These are phyloP conservation scores for Spodoptera litura DNA, from an alignment of 1,140 invertebrate genomes.

Conservation along the genomic window DNA sequence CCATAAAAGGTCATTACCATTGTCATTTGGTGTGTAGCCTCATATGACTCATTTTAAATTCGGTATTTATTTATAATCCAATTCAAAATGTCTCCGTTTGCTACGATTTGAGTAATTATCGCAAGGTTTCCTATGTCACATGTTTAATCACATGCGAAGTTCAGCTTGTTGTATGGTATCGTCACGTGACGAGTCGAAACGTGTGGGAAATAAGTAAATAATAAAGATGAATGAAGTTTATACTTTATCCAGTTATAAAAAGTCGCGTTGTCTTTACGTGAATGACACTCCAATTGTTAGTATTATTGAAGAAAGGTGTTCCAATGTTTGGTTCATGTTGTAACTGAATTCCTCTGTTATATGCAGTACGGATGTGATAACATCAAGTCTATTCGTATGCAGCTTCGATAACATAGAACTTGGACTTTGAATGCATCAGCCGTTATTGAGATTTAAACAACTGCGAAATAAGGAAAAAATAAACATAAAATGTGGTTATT, in stretches of 20 bases:
- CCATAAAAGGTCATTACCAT: constrained; percentile 17
- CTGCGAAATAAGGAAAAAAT: too few relatives aligned
- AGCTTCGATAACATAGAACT: too few relatives aligned
- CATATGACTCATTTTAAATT: constrained; percentile 13
- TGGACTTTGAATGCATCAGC: too few relatives aligned
- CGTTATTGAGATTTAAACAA: too few relatives aligned
- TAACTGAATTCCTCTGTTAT: too few relatives aligned
- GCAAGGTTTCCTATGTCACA: constrained; percentile 25
- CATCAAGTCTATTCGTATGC: too few relatives aligned
- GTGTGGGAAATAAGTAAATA: background rate
- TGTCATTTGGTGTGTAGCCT: background rate
- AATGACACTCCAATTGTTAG: background rate
- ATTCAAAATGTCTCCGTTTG: constrained; percentile 3
- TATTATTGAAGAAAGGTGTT: background rate
- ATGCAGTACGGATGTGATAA: too few relatives aligned
- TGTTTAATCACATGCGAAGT: constrained; percentile 23
- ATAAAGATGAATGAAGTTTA: constrained; percentile 1
- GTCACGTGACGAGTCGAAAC: constrained; percentile 9
- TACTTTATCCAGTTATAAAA: background rate
- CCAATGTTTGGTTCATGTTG: too few relatives aligned
- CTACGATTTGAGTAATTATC: constrained; percentile 23
- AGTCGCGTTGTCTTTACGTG: background rate
- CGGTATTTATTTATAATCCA: constrained; percentile 14
- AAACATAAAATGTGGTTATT: too few relatives aligned
- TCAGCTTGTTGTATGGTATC: constrained; percentile 1